A percentile compares a stretch with the other conserved stretches of the same genome.
These are phyloP conservation scores for Drosophila pseudoananassae DNA, from an alignment of 1,140 invertebrate species.

Conservation along the genomic window DNA sequence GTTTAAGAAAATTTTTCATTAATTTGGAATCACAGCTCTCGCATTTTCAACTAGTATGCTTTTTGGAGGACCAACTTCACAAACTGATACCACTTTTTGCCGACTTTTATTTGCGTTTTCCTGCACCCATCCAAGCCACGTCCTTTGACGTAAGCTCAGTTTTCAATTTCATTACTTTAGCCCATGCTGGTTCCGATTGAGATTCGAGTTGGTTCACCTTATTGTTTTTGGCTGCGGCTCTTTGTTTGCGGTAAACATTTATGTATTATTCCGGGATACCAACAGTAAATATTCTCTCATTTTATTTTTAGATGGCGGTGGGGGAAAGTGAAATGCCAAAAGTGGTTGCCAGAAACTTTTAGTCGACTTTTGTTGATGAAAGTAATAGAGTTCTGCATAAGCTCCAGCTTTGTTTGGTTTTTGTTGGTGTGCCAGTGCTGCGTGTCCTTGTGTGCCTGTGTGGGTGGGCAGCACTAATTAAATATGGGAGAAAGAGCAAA, in stretches of 20 bases:
- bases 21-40: no score
- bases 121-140: conserved; percentile 37
- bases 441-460: neutral
- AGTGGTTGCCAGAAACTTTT: conserved; percentile 58
- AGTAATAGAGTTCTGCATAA: conserved; percentile 30
- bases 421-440: neutral
- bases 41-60: neutral
- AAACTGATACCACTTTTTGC: conserved; percentile 47
- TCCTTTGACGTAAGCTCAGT: conserved; percentile 50
- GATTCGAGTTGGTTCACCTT: conserved; percentile 15
- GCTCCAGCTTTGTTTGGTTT: conserved; percentile 7
- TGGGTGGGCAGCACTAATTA: conserved; percentile 55
- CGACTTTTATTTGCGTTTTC: conserved; percentile 59
- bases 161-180: conserved; percentile 78
- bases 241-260: conserved; percentile 67
- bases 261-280: conserved; percentile 60
- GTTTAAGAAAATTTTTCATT: no score
- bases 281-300: conserved; percentile 63
- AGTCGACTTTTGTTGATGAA: conserved; percentile 37
- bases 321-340: conserved; percentile 32
- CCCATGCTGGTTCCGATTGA: conserved; percentile 65
- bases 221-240: conserved; percentile 38
- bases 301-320: conserved; percentile 20
- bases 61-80: conserved; percentile 11
- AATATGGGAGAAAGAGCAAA: conserved; percentile 34